phyloP scores from a whole-genome alignment of 2,888 invertebrate genomes.

The Polyommatus icarus region DNA sequence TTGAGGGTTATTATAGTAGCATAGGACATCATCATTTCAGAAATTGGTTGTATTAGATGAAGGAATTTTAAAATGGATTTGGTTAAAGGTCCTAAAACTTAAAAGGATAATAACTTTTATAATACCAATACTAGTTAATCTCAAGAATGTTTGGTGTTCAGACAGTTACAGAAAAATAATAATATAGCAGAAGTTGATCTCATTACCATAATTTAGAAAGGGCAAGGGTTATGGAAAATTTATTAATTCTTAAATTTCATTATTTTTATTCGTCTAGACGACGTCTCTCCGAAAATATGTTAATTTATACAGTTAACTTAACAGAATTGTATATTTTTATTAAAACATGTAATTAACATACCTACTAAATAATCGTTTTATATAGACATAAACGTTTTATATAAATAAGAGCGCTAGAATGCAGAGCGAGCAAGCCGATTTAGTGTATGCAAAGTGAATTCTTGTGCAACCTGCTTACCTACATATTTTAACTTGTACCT shows the following conservation, averaged over 20 bases:
- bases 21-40: not conserved
- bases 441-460: slow-evolving; percentile 35
- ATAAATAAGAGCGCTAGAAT: slow-evolving; percentile 18
- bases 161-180: not conserved
- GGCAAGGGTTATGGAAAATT: slow-evolving; percentile 9
- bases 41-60: not conserved
- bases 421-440: slow-evolving; percentile 23
- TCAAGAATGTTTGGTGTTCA: not conserved
- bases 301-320: slow-evolving; percentile 15
- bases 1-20: not conserved
- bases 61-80: not conserved
- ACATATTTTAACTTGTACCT: slow-evolving; percentile 45
- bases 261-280: slow-evolving; percentile 6
- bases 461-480: slow-evolving; percentile 40
- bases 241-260: not conserved
- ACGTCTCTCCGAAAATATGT: not conserved
- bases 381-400: not conserved
- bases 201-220: not conserved
- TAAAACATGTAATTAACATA: slow-evolving; percentile 7
- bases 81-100: not conserved
- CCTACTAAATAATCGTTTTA: not conserved
- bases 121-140: not conserved
- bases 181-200: not conserved
- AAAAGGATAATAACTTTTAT: not conserved
- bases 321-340: not conserved